Evolutionary conservation across 2,888 invertebrate genomes (phyloP).

Genomic region (Drosophila merina): DNA sequence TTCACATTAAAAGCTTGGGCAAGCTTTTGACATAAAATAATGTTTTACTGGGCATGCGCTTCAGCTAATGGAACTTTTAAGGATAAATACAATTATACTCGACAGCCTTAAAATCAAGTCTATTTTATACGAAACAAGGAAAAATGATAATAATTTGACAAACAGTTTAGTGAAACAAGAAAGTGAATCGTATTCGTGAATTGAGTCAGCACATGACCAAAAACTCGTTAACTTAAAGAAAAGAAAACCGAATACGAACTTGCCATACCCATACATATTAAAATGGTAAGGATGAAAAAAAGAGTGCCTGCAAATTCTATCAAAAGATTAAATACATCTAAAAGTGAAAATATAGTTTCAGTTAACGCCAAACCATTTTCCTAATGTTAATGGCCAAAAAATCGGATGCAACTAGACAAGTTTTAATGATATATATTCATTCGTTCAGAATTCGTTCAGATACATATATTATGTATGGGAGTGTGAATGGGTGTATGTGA

Average conservation of each 20-base stretch:
- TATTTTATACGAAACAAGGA: conserved; percentile 59
- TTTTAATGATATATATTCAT: background rate
- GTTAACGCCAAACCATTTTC: no score
- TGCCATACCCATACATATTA: conserved; percentile 30
- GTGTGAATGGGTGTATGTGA: conserved; percentile 16
- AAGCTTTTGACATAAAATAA: conserved; percentile 51
- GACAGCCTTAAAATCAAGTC: conserved; percentile 58
- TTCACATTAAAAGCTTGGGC: conserved; percentile 45
- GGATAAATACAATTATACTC: conserved; percentile 77
- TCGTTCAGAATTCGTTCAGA: background rate
- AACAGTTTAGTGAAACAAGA: conserved; percentile 13
- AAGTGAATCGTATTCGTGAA: conserved; percentile 11
- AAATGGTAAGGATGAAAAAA: conserved; percentile 49
- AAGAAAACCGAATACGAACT: conserved; percentile 19
- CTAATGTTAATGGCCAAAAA: background rate
- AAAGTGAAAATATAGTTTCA: no score
- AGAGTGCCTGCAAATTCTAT: conserved; percentile 9
- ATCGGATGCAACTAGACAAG: background rate
- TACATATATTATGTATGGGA: conserved; percentile 31
- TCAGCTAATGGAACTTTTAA: conserved; percentile 57
- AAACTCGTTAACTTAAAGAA: conserved; percentile 13
- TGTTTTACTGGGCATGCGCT: conserved; percentile 53
- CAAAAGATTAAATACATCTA: background rate
- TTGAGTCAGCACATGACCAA: conserved; percentile 20
- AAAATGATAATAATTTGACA: conserved; percentile 44